A percentile compares a stretch with the other conserved stretches of the same genome.
Conservation (phyloP, 92 coral and sea anemone genomes). For the Nematostella vectensis region DNA sequence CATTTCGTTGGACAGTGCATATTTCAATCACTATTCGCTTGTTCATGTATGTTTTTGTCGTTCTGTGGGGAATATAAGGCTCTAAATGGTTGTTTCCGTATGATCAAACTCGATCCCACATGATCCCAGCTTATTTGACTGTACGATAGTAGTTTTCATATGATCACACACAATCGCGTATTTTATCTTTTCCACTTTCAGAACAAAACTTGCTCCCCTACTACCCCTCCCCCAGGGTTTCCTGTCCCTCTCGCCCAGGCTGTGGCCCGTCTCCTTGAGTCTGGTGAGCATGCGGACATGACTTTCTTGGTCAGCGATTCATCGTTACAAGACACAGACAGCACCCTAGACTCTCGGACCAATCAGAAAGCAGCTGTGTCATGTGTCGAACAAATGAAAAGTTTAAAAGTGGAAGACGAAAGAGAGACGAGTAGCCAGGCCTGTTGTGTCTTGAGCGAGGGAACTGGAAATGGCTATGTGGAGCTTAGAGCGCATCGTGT, state of each 20-base stretch:
- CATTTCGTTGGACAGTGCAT: too few relatives aligned
- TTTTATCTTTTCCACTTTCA: not conserved
- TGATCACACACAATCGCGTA: too few relatives aligned
- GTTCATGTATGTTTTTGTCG: too few relatives aligned
- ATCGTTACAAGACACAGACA: not conserved
- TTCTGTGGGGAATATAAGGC: too few relatives aligned
- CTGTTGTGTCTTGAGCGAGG: conserved; percentile 4
- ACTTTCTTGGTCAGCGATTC: conserved; percentile 40
- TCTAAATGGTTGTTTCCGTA: too few relatives aligned
- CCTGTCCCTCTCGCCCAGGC: conserved; percentile 53
- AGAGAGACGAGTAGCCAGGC: conserved; percentile 11
- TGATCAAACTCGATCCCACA: too few relatives aligned
- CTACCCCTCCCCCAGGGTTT: conserved; percentile 46
- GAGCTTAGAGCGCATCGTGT: conserved; percentile 79
- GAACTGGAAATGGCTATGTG: not conserved
- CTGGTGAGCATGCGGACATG: conserved; percentile 83
- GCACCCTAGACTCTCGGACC: too few relatives aligned
- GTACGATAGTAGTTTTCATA: too few relatives aligned
- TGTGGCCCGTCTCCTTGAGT: conserved; percentile 41
- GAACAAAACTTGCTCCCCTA: not conserved
- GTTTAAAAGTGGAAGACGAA: not conserved
- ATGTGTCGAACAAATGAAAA: not conserved
- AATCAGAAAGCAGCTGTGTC: too few relatives aligned
- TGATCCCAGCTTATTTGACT: too few relatives aligned
- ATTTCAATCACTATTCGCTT: too few relatives aligned